Percentiles rank a stretch among this genome's conserved stretches.
phyloP scores from a whole-genome alignment of 2,113 vertebrate species.

The Paracanthobrama guichenoti region DNA sequence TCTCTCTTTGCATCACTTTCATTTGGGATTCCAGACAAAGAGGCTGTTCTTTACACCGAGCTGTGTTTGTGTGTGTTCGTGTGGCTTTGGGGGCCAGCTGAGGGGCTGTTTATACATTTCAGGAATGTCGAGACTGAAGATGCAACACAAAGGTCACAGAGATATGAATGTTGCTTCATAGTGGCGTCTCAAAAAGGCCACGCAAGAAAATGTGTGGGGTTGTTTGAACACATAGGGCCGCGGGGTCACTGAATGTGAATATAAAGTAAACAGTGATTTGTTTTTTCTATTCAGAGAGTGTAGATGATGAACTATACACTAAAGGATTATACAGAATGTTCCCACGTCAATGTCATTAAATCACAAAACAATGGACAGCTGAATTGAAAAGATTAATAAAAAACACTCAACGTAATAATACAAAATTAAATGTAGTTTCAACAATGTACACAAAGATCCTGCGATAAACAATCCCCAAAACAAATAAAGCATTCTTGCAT shows the following conservation, averaged over 20 bases:
- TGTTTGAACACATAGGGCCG: not conserved
- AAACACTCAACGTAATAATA: not conserved
- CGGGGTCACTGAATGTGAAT: not conserved
- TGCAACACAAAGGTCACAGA: conserved; percentile 41
- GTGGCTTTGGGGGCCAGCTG: conserved; percentile 32
- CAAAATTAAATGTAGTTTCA: not conserved
- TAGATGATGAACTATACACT: not conserved
- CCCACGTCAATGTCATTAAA: no score
- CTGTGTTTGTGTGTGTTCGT: conserved; percentile 22
- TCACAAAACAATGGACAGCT: not conserved
- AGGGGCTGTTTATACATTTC: conserved; percentile 40
- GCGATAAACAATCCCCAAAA: no score
- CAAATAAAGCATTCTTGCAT: no score
- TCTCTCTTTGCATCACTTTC: conserved; percentile 42
- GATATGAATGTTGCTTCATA: conserved; percentile 2
- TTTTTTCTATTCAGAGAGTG: not conserved
- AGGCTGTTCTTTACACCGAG: conserved; percentile 35
- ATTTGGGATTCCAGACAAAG: conserved; percentile 14
- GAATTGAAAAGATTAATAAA: not conserved
- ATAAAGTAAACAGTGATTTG: not conserved
- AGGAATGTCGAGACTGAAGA: conserved; percentile 56
- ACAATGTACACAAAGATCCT: no score
- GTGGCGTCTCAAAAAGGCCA: not conserved
- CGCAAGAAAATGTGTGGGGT: not conserved
- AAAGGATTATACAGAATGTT: no score